Evolutionary conservation across 2,113 vertebrate species (phyloP), one percentile per base, ranked within the genome.

Genomic region (Gallinago paraguaiae): DNA sequence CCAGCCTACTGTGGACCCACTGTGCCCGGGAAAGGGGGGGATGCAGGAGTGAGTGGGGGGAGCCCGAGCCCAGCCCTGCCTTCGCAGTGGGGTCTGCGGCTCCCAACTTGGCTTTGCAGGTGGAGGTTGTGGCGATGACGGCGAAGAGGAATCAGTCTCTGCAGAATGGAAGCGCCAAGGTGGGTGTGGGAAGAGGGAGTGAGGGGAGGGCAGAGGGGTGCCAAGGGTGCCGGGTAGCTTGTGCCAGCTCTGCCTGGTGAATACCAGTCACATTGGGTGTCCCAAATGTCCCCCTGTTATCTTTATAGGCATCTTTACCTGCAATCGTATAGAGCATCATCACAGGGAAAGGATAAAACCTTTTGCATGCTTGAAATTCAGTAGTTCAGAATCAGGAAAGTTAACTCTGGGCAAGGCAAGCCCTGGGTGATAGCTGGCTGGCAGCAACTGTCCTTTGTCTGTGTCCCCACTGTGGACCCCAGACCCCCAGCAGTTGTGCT

Each of bases 91-190:
- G 23, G 43, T 84, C 95, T 93, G 92, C 5, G 2, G 67, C 68
- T 93, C 82, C 90, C 43, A 78, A 50, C 53, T 75, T 86, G 54
- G 33, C 51, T 92, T 97, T 97, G 65, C 96, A 98, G 97, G 67
- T 74, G 94, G 57, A 53, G 37, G 35, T 3, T 3, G 2, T 59
- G 20, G 7, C 6, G 0, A 98, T 98, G 98, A 96, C 98, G 0
- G 96, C 57, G 3, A 97, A 96, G 95, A 96, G 80, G 88, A 90
- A 33, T 54, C 95, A 92, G 5, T 9, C 76, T 22, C 46, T 95
- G 96, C 94, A 76, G 86, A 97, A 97, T n/a, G 97, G 95, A 96
- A 97, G 88, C 51, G 24, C 84, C 82, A 97, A 97, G 63, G 98
- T 98, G 75, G 88, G 98, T 94, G 25, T 0, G 9, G 64, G 56